Conservation (phyloP, 2,113 vertebrate species). For the Lynx canadensis region DNA sequence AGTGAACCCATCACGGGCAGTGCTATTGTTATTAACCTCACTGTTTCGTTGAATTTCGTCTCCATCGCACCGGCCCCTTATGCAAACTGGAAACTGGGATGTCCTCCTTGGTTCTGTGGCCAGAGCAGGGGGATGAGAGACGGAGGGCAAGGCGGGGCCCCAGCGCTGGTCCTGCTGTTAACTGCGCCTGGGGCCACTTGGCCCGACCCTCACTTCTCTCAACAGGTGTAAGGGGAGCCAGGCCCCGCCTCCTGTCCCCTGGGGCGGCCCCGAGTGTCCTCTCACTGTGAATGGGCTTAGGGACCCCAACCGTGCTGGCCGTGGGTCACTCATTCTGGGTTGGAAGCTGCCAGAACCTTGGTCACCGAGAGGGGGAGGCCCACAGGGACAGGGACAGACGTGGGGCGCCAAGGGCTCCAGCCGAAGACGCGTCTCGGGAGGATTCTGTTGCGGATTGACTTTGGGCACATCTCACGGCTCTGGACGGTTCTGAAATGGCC, state of each 20-base stretch:
- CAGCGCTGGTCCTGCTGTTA: background rate
- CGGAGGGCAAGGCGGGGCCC: too few relatives aligned
- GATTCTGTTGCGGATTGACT: rapidly evolving
- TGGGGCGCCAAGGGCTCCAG: background rate
- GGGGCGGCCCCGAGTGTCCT: rapidly evolving
- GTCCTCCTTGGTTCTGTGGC: background rate
- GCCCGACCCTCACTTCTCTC: background rate
- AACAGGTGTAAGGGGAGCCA: too few relatives aligned
- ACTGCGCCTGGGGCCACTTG: rapidly evolving
- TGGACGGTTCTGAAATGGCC: rapidly evolving
- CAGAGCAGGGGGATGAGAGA: rapidly evolving
- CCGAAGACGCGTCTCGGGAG: rapidly evolving
- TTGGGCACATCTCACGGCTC: rapidly evolving
- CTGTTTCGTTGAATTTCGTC: rapidly evolving
- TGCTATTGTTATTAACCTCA: too few relatives aligned
- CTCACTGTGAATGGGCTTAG: background rate
- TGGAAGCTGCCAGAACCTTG: background rate
- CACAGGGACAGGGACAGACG: background rate
- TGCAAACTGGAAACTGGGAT: too few relatives aligned
- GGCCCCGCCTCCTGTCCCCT: rapidly evolving
- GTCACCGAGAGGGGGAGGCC: background rate
- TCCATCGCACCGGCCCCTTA: rapidly evolving
- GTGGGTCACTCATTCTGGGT: background rate
- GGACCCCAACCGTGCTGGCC: background rate
- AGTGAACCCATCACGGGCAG: rapidly evolving